Evolutionary conservation across 2,888 invertebrate genomes (phyloP).

Genomic region (Drosophila robusta): DNA sequence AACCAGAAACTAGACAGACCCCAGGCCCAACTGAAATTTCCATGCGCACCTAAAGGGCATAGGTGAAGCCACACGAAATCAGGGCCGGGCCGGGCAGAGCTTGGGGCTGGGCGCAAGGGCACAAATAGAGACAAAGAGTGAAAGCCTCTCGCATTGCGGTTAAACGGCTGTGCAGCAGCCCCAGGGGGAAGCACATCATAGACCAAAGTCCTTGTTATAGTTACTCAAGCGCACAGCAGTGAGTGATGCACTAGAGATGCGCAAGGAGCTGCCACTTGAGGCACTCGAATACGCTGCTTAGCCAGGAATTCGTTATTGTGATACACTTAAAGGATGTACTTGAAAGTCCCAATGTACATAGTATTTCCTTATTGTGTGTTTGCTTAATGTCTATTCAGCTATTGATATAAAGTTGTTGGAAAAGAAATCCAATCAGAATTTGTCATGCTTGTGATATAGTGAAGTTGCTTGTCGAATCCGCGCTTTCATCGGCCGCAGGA

Average conservation of each 20-base stretch:
- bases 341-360: background rate
- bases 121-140: constrained; percentile 20
- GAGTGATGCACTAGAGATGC: constrained; percentile 7
- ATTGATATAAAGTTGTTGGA: too few relatives aligned
- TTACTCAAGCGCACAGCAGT: constrained; percentile 22
- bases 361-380: background rate
- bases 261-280: background rate
- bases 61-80: constrained; percentile 26
- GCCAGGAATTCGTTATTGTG: background rate
- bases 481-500: background rate
- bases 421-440: too few relatives aligned
- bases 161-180: constrained; percentile 31
- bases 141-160: constrained; percentile 56
- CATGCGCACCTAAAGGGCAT: constrained; percentile 42
- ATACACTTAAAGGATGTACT: background rate
- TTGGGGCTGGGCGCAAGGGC: constrained; percentile 25
- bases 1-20: constrained; percentile 48
- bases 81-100: background rate
- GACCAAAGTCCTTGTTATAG: constrained; percentile 41
- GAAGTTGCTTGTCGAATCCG: constrained; percentile 1
- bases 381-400: background rate
- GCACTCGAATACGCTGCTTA: background rate
- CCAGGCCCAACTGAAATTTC: constrained; percentile 11
- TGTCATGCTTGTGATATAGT: too few relatives aligned
- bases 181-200: background rate